Percentiles rank a stretch among this genome's conserved stretches.
Conservation (phyloP, 92 coral and sea anemone genomes). For the Epizoanthus illoricatus region DNA sequence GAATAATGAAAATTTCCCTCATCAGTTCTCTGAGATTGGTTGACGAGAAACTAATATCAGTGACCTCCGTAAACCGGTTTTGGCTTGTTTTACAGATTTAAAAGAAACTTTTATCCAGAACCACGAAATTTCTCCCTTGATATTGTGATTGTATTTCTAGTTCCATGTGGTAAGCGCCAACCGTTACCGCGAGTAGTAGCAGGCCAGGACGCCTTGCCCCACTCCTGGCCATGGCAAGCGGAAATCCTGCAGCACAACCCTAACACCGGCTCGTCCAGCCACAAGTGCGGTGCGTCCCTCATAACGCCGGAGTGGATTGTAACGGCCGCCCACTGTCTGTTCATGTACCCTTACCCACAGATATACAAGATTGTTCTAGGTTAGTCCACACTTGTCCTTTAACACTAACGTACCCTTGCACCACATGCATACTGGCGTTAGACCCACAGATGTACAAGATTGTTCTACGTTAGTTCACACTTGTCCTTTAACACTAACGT, state of each 20-base stretch:
- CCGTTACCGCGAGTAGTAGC: slow-evolving; percentile 60
- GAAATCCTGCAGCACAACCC: slow-evolving; percentile 44
- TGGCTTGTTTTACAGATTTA: neutral
- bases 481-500: no score
- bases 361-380: slow-evolving; percentile 61
- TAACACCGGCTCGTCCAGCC: slow-evolving; percentile 27
- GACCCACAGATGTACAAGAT: no score
- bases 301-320: slow-evolving; percentile 54
- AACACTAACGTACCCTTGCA: no score
- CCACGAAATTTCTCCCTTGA: neutral
- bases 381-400: neutral
- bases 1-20: no score
- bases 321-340: slow-evolving; percentile 80
- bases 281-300: slow-evolving; percentile 72
- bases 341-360: slow-evolving; percentile 57
- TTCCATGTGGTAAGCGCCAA: slow-evolving; percentile 48
- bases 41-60: no score
- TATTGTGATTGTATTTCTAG: neutral
- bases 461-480: no score
- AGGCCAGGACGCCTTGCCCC: slow-evolving; percentile 60
- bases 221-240: slow-evolving; percentile 85
- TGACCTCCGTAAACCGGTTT: no score
- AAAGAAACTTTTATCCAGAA: no score
- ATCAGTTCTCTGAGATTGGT: no score
- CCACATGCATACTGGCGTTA: no score